Evolutionary conservation across 2,888 invertebrate genomes (phyloP), one percentile per base, ranked within the genome.

Genomic region (Hemistola chrysoprasaria): DNA sequence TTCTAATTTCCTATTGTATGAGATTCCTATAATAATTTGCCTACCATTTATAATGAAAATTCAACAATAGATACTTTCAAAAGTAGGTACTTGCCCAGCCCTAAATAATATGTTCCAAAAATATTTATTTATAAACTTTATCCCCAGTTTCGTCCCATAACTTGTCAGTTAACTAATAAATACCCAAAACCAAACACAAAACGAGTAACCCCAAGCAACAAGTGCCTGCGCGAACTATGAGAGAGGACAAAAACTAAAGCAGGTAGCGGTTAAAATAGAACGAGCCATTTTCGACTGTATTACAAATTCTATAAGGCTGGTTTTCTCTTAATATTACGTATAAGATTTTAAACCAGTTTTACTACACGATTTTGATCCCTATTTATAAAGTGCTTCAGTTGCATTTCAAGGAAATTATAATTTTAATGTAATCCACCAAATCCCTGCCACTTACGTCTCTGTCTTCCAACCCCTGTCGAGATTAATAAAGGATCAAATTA

Each of bases 181-280:
- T n/a, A n/a, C 16, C 16, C 3, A 16, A 16, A 3, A 63, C 64
- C 55, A 60, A 59, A 68, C 65, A 64, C 70, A 72, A 73, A 66
- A 67, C 68, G 65, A 71, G 63, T 75, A 75, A 74, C 78, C 80
- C 79, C 64, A 65, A 77, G 78, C 83, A 83, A 85, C 85, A 87
- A 87, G 86, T 86, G 86, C 78, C 73, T 77, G 76, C 76, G 78
- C 77, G 76, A 80, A 76, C 76, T 36, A 31, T 71, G 80, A 80
- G 77, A 81, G 68, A 80, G 65, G 71, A 84, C 77, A 84, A 84
- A 84, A 84, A 79, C 75, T 62, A 49, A 65, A 75, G 80, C 84
- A 87, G 87, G 86, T 85, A 85, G 78, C 66, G 57, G 63, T 60
- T 51, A 51, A 26, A 55, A 55, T 62, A 56, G 56, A 51, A 58